Evolutionary conservation across 2,113 vertebrate genomes (phyloP), one percentile per base, ranked within the genome.

Genomic region (Vulpes ferrilata): DNA sequence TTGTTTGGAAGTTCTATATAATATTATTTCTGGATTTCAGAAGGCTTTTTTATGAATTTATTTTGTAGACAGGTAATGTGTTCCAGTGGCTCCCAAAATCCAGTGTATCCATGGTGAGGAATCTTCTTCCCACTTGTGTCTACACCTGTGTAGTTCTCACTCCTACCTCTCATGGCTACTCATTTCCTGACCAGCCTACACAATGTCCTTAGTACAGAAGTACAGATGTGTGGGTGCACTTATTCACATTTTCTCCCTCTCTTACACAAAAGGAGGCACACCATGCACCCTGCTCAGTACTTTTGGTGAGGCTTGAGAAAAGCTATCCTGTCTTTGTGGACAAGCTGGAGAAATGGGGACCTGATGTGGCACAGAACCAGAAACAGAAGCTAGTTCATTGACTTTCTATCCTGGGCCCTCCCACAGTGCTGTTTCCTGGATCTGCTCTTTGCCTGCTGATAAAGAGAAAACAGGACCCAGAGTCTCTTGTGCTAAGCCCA

Each of bases 321-420:
- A 57, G 30, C 53, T 51, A 1, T 78, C 15, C 32, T 88, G 3
- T 32, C 89, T 79, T 11, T 32, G 3, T 1, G 22, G 27, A 64
- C 13, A 32, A 53, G 71, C 32, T 80, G 35, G 51, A 78, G 35
- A 48, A 55, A 19, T 8, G 8, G 27, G 27, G 35, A 57, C 17
- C 11, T 1, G 53, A 13, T 8, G 4, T 16, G 57, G n/a, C n/a
- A 0, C 5, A 30, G 16, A 43, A 48, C 20, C 22, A 57, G 79
- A 91, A 15, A 27, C 48, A 3, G 67, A 65, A 57, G 16, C 1
- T 2, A 67, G 22, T 51, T 43, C 32, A 25, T 6, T 74, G 60
- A 17, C 11, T 13, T 22, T 43, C 62, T 19, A 8, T 38, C 84
- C 64, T 3, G 2, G 27, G 43, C 43, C 55, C 57, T 81, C 38